Conservation (phyloP, 2,113 vertebrate species). For the Theropithecus gelada region DNA sequence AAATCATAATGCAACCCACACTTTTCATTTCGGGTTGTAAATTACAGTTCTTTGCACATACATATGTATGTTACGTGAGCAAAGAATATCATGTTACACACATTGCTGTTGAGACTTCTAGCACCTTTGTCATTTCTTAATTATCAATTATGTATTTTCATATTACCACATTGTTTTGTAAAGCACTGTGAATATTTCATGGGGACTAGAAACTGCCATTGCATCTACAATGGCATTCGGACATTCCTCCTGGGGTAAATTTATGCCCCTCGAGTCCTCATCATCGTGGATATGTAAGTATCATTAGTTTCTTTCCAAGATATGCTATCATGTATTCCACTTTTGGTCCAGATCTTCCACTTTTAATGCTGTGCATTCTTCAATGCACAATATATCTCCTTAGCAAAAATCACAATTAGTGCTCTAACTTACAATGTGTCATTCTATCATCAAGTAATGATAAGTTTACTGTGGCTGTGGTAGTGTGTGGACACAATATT, state of each 20-base stretch:
- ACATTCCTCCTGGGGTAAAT: background rate
- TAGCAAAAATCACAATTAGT: slow-evolving; percentile 29
- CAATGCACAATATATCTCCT: slow-evolving; percentile 41
- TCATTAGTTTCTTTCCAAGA: slow-evolving; percentile 28
- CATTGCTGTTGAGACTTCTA: background rate
- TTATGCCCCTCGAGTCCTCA: background rate
- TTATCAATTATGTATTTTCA: slow-evolving; percentile 20
- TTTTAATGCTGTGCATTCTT: slow-evolving; percentile 44
- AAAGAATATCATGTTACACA: background rate
- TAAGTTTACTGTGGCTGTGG: slow-evolving; percentile 62
- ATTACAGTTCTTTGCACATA: background rate
- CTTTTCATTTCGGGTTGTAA: background rate
- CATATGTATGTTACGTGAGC: background rate
- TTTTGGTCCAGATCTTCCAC: slow-evolving; percentile 43
- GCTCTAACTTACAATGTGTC: slow-evolving; percentile 40
- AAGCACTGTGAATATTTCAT: slow-evolving; percentile 39
- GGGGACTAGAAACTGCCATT: background rate
- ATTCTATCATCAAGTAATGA: slow-evolving; percentile 49
- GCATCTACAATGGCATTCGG: background rate
- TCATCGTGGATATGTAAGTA: slow-evolving; percentile 11
- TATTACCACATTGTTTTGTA: background rate
- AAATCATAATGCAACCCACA: background rate
- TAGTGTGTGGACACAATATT: slow-evolving; percentile 58
- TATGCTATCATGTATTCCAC: background rate
- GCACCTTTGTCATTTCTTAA: slow-evolving; percentile 36